These are phyloP conservation scores for Elaeidobius kamerunicus DNA, from an alignment of 2,888 invertebrate genomes.

Conservation along the genomic window DNA sequence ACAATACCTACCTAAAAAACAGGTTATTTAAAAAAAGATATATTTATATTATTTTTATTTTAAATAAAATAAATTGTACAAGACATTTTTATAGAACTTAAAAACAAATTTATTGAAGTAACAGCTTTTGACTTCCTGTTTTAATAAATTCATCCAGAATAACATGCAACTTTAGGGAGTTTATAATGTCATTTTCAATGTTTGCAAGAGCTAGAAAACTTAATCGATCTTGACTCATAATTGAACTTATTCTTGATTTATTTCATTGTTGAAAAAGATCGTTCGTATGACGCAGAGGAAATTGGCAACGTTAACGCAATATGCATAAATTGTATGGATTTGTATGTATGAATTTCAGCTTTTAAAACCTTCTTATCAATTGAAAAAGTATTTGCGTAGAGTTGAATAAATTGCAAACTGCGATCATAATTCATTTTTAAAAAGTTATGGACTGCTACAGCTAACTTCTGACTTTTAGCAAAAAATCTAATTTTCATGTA, in stretches of 20 bases:
- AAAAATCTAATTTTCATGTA: slow-evolving; percentile 7
- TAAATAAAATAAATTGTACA: no score
- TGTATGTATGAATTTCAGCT: slow-evolving; percentile 1
- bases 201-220: neutral
- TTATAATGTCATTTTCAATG: neutral
- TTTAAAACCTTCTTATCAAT: slow-evolving; percentile 7
- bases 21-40: no score
- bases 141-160: neutral
- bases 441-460: slow-evolving; percentile 4
- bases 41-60: no score
- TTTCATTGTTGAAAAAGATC: neutral
- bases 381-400: slow-evolving; percentile 4
- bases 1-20: no score
- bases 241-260: neutral
- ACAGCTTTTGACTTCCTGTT: no score
- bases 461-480: slow-evolving; percentile 9
- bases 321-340: neutral
- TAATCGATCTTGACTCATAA: neutral
- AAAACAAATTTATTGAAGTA: no score
- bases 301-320: neutral
- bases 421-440: slow-evolving; percentile 1
- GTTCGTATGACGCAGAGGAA: neutral
- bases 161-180: neutral
- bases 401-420: slow-evolving; percentile 1
- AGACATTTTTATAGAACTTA: no score